These are phyloP conservation scores for Brachyptera putata DNA, from an alignment of 2,888 invertebrate species.

Conservation along the genomic window DNA sequence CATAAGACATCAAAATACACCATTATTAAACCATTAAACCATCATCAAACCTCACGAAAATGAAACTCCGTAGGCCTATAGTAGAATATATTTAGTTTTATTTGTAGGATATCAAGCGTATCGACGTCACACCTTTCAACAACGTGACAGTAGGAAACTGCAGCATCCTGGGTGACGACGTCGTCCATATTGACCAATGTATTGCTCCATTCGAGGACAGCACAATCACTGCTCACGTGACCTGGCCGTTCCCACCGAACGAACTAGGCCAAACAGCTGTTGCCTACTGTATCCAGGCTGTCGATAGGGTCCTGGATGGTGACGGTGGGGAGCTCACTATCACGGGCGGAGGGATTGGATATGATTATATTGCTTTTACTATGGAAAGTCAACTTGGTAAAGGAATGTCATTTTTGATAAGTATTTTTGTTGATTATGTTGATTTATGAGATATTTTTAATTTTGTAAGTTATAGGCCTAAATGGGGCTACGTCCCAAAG, in stretches of 20 bases:
- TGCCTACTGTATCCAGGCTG: not conserved
- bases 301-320: not conserved
- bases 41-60: too few relatives aligned
- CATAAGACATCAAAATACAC: too few relatives aligned
- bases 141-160: slow-evolving; percentile 1
- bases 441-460: too few relatives aligned
- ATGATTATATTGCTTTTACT: not conserved
- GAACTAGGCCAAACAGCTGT: not conserved
- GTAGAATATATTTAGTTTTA: too few relatives aligned
- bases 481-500: too few relatives aligned
- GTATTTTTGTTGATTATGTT: too few relatives aligned
- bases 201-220: not conserved
- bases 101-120: too few relatives aligned
- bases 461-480: too few relatives aligned
- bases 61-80: too few relatives aligned
- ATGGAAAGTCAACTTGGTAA: not conserved
- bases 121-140: not conserved
- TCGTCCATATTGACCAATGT: not conserved
- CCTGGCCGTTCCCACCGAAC: not conserved
- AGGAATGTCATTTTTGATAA: not conserved
- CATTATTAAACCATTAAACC: too few relatives aligned
- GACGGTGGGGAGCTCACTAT: not conserved
- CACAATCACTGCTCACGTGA: not conserved
- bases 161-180: not conserved
- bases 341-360: not conserved